A percentile compares a stretch with the other conserved stretches of the same genome.
Conservation (phyloP, 2,797 vertebrate genomes). For the Decapterus maruadsi region DNA sequence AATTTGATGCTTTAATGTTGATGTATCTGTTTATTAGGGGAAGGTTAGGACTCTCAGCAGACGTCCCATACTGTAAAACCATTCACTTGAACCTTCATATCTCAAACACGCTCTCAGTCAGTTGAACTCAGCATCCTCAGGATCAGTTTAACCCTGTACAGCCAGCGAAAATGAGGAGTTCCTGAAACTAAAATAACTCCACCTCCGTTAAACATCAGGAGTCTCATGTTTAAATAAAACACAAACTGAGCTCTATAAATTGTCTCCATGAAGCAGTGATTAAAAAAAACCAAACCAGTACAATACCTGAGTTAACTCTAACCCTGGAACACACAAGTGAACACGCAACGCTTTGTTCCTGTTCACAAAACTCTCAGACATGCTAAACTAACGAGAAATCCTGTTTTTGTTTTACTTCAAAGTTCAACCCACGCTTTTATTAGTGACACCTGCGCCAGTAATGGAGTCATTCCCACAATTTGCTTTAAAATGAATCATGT, state of each 20-base stretch:
- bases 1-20: not conserved
- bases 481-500: constrained; percentile 43
- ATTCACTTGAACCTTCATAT: not conserved
- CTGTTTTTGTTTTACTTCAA: constrained; percentile 40
- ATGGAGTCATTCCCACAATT: constrained; percentile 35
- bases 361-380: constrained; percentile 17
- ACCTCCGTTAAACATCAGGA: not conserved
- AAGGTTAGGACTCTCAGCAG: not conserved
- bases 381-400: not conserved
- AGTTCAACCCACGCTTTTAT: constrained; percentile 11
- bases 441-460: constrained; percentile 19
- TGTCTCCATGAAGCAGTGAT: not conserved
- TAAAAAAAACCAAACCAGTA: too few relatives aligned
- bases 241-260: not conserved
- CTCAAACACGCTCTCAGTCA: not conserved
- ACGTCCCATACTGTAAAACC: not conserved
- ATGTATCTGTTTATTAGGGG: not conserved
- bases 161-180: not conserved
- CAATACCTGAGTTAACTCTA: too few relatives aligned
- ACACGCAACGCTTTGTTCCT: constrained; percentile 45
- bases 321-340: not conserved
- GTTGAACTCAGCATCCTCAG: not conserved
- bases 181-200: not conserved
- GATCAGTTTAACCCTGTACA: not conserved
- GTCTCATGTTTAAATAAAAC: not conserved